Evolutionary conservation across 2,888 invertebrate species (phyloP), one percentile per base, ranked within the genome.

Genomic region (Eupsilia transversa): DNA sequence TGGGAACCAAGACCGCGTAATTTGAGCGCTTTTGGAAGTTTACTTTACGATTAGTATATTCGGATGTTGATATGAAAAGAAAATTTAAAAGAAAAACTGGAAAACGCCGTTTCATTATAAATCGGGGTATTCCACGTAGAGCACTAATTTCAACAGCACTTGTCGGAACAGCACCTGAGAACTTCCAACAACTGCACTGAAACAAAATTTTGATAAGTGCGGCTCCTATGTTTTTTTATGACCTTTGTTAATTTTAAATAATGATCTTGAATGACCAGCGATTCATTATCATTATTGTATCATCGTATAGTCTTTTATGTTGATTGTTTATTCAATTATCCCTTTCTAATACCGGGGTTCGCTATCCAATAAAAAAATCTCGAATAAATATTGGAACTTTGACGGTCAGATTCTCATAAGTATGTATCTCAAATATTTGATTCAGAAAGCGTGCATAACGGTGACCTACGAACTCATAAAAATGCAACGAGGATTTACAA

Each of bases 381-480:
- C 17, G 33, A 33, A 60, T 43, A 63, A 61, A 43, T 63, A 17
- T 35, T 6, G 20, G 1, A 33, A 43, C 1, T 17, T 17, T 12
- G 12, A 49, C n/a, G 33, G 35, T 43, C 59, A 64, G 41, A 68
- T 49, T 66, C 52, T 57, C 52, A 35, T 69, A 65, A 43, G 56
- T 68, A 83, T 49, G n/a, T 67, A 33, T 63, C 33, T 30, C 41
- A 57, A 80, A 79, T 74, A 81, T 73, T 65, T 73, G 20, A 73
- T 74, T 49, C 56, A 10, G 46, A 72, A 46, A 66, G 38, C 59
- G 35, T 71, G 77, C 77, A 76, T 61, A 43, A 60, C 35, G 46
- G 41, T 64, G n/a, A 56, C n/a, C 38, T 77, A 72, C 69, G 73
- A 64, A 68, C 80, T 81, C 56, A 67, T 86, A 80, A 81, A 82